These are phyloP conservation scores for Drosophila anomalata DNA, from an alignment of 2,888 invertebrate species.

Conservation along the genomic window DNA sequence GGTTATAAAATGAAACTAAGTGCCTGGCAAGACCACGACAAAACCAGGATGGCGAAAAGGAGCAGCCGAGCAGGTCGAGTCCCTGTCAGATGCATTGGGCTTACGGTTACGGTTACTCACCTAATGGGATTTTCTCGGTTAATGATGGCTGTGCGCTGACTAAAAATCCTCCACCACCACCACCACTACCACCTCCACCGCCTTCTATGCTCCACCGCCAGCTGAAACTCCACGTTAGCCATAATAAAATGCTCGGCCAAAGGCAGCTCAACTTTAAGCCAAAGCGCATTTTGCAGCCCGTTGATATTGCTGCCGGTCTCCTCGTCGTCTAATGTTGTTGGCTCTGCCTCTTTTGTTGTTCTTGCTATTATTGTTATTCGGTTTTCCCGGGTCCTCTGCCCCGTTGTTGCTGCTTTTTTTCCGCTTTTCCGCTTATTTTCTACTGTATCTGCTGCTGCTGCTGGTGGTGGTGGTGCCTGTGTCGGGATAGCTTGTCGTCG, in stretches of 20 bases:
- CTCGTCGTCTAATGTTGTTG: slow-evolving; percentile 12
- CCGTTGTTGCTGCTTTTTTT: slow-evolving; percentile 34
- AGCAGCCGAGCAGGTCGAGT: slow-evolving; percentile 8
- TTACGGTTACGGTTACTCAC: slow-evolving; percentile 75
- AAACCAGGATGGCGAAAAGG: slow-evolving; percentile 10
- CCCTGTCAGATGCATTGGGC: slow-evolving; percentile 40
- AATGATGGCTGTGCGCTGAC: slow-evolving; percentile 82
- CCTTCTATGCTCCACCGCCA: slow-evolving; percentile 47
- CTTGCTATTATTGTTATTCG: slow-evolving; percentile 30
- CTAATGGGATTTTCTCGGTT: slow-evolving; percentile 84
- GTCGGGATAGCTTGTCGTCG: slow-evolving; percentile 38
- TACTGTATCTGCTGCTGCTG: slow-evolving; percentile 33
- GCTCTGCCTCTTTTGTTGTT: slow-evolving; percentile 12
- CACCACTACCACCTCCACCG: slow-evolving; percentile 61
- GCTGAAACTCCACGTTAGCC: slow-evolving; percentile 76
- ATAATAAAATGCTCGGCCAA: slow-evolving; percentile 77
- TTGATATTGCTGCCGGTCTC: slow-evolving; percentile 33
- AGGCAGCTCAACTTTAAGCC: slow-evolving; percentile 76
- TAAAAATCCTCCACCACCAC: slow-evolving; percentile 61
- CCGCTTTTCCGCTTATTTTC: slow-evolving; percentile 32
- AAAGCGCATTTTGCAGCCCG: slow-evolving; percentile 79
- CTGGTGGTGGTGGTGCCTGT: slow-evolving; percentile 1
- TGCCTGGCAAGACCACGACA: slow-evolving; percentile 26
- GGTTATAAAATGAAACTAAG: slow-evolving; percentile 38
- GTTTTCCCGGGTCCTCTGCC: slow-evolving; percentile 22